Evolutionary conservation across 2,888 invertebrate genomes (phyloP).

Genomic region (Chelonus formosanus): DNA sequence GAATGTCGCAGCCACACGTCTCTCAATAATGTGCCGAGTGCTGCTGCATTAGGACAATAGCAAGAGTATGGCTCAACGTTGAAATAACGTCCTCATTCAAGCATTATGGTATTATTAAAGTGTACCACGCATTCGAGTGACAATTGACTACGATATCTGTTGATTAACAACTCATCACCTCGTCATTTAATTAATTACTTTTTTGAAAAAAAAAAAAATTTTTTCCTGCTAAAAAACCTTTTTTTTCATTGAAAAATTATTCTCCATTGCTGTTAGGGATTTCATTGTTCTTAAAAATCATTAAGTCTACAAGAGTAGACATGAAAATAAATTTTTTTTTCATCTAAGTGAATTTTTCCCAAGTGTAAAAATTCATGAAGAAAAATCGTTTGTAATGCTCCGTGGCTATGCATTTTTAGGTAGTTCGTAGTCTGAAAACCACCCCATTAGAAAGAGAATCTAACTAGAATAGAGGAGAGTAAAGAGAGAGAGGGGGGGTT

Average conservation of each 20-base stretch:
- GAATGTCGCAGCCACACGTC: conserved; percentile 20
- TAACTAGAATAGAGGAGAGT: neutral
- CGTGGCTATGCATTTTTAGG: conserved; percentile 29
- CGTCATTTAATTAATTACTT: no score
- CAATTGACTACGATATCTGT: conserved; percentile 21
- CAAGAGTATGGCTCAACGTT: conserved; percentile 21
- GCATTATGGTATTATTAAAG: conserved; percentile 25
- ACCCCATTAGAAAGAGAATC: conserved; percentile 28
- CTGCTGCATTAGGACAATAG: conserved; percentile 31
- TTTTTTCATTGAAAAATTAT: no score
- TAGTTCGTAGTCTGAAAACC: conserved; percentile 27
- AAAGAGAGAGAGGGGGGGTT: neutral
- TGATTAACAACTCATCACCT: neutral
- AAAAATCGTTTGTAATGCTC: conserved; percentile 19
- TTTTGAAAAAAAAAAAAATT: no score
- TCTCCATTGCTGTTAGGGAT: no score
- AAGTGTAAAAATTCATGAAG: neutral
- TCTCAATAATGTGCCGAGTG: conserved; percentile 22
- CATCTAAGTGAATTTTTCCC: neutral
- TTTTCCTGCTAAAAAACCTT: no score
- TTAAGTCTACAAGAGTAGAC: no score
- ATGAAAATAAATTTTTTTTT: conserved; percentile 25
- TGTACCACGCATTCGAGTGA: conserved; percentile 16
- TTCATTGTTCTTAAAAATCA: no score
- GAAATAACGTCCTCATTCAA: conserved; percentile 27